These are phyloP conservation scores for Neotragus pygmaeus DNA, from an alignment of 2,113 vertebrate species.

Conservation along the genomic window DNA sequence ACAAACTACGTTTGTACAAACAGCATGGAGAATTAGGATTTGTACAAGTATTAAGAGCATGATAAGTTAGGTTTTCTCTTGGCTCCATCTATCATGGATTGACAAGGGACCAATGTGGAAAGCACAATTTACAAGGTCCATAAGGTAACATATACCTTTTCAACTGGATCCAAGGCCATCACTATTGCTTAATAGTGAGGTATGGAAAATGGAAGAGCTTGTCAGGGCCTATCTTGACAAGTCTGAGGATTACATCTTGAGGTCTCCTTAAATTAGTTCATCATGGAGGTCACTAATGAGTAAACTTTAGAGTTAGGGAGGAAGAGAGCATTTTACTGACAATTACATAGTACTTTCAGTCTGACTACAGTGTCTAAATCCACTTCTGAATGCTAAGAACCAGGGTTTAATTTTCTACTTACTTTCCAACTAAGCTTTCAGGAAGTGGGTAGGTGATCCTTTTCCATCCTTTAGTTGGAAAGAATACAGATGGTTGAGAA, in stretches of 20 bases:
- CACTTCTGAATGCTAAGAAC: neutral
- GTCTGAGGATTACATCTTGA: slow-evolving; percentile 1
- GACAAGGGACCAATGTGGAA: neutral
- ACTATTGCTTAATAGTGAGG: neutral
- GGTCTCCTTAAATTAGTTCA: neutral
- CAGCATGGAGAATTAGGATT: neutral
- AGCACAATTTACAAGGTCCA: neutral
- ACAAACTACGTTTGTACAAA: neutral
- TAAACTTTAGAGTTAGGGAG: neutral
- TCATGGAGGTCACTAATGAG: neutral
- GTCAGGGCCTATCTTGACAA: neutral
- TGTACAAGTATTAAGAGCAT: neutral
- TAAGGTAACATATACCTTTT: neutral
- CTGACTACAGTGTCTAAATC: neutral
- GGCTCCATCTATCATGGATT: neutral
- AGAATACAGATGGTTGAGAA: slow-evolving; percentile 97
- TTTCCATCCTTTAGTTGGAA: slow-evolving; percentile 94
- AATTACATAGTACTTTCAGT: neutral
- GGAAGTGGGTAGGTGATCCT: slow-evolving; percentile 91
- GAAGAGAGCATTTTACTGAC: neutral
- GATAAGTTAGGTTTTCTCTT: neutral
- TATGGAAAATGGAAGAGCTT: neutral
- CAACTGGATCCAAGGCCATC: neutral
- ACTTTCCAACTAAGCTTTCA: slow-evolving; percentile 93
- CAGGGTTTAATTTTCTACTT: slow-evolving; percentile 75